Percentiles rank a stretch among this genome's conserved stretches.
Conservation (phyloP, 2,113 vertebrate species). For the Anseranas semipalmata region DNA sequence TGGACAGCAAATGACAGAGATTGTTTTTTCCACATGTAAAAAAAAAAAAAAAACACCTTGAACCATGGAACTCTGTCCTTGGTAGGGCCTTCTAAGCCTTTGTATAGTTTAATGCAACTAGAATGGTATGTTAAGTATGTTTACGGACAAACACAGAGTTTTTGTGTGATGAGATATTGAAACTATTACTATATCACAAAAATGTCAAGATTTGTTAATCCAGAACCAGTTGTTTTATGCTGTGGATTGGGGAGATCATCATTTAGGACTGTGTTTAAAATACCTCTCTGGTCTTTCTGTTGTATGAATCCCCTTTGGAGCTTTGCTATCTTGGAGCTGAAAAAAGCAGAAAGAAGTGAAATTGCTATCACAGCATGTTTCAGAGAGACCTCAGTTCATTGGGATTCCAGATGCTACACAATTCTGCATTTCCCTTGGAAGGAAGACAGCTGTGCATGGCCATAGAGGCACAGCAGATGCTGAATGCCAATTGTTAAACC, state of each 20-base stretch:
- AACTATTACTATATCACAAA: neutral
- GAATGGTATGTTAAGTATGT: neutral
- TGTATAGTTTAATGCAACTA: fast-evolving
- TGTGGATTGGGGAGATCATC: neutral
- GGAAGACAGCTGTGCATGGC: neutral
- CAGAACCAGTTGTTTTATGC: neutral
- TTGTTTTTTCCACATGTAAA: neutral
- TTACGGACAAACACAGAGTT: neutral
- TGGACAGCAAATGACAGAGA: neutral
- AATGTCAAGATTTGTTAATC: neutral
- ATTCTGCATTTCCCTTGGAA: neutral
- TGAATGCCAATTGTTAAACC: conserved; percentile 23
- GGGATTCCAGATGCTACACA: neutral
- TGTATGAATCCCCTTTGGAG: neutral
- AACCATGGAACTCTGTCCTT: neutral
- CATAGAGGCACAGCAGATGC: conserved; percentile 6
- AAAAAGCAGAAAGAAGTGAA: neutral
- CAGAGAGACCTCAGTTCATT: neutral
- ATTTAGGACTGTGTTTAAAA: neutral
- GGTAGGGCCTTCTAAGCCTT: neutral
- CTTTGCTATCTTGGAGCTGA: neutral
- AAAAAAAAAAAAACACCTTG: too few relatives aligned
- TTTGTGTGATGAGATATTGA: neutral
- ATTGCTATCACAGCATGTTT: neutral
- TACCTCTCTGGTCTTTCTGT: neutral